Evolutionary conservation across 1,140 invertebrate genomes (phyloP).

Genomic region (Psilanteris sp.): DNA sequence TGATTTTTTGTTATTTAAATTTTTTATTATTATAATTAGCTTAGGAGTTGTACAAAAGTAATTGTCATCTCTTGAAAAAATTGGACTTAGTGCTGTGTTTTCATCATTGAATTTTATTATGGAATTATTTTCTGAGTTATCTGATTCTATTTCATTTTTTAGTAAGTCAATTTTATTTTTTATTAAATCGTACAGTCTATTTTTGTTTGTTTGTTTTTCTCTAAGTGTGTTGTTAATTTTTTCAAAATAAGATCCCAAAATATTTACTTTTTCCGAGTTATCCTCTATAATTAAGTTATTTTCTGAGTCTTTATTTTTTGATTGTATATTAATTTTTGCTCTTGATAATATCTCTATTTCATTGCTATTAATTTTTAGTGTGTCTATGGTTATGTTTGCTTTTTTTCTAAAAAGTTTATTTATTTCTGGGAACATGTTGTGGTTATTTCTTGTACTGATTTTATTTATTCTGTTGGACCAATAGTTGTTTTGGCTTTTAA

Average conservation of each 20-base stretch:
- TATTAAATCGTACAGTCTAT: too few relatives aligned
- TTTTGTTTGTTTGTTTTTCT: too few relatives aligned
- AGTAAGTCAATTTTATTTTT: too few relatives aligned
- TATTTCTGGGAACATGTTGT: constrained; percentile 23
- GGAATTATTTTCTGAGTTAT: not conserved
- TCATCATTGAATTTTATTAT: not conserved
- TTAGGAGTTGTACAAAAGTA: constrained; percentile 1
- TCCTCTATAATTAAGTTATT: constrained; percentile 2
- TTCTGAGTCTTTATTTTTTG: not conserved
- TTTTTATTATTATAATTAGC: not conserved
- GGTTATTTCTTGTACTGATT: not conserved
- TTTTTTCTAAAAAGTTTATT: constrained; percentile 26
- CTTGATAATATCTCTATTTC: not conserved
- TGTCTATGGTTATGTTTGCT: constrained; percentile 15
- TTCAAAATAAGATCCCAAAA: constrained; percentile 2
- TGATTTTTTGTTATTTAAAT: constrained; percentile 20
- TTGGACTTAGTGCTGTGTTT: constrained; percentile 4
- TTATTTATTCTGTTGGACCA: constrained; percentile 12
- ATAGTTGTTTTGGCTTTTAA: constrained; percentile 5
- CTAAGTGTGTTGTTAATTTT: not conserved
- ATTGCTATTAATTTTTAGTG: constrained; percentile 1
- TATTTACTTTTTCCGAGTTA: not conserved
- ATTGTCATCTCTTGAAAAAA: not conserved
- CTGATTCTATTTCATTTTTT: not conserved
- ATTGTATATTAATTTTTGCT: not conserved